These are phyloP conservation scores for Belonocnema kinseyi DNA, from an alignment of 1,140 invertebrate genomes.

Conservation along the genomic window DNA sequence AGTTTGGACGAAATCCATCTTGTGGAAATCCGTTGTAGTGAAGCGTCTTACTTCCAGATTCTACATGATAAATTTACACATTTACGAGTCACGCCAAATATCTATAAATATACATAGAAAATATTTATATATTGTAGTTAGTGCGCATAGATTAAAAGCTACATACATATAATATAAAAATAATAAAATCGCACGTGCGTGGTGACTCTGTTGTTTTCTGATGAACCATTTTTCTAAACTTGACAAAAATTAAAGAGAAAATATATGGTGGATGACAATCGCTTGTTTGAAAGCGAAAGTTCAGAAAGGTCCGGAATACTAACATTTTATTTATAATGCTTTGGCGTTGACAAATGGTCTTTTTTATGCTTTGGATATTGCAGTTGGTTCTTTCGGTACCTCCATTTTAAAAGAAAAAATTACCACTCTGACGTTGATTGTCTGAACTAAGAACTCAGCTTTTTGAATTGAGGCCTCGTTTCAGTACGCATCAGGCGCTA, in stretches of 20 bases:
- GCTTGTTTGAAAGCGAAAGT: background rate
- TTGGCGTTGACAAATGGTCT: background rate
- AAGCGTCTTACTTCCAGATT: slow-evolving; percentile 13
- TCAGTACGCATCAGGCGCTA: too few relatives aligned
- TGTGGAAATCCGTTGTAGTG: slow-evolving; percentile 5
- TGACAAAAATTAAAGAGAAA: background rate
- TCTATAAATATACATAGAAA: slow-evolving; percentile 47
- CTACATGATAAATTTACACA: slow-evolving; percentile 39
- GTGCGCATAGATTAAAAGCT: slow-evolving; percentile 30
- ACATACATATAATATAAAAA: slow-evolving; percentile 41
- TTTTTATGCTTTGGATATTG: background rate
- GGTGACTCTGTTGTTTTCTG: slow-evolving; percentile 12
- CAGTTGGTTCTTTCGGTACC: too few relatives aligned
- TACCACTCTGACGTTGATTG: too few relatives aligned
- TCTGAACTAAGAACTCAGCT: too few relatives aligned
- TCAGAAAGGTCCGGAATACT: background rate
- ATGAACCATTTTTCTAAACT: slow-evolving; percentile 6
- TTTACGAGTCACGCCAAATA: slow-evolving; percentile 59
- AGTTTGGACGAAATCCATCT: background rate
- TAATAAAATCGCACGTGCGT: slow-evolving; percentile 15
- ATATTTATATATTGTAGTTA: slow-evolving; percentile 34
- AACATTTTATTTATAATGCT: background rate
- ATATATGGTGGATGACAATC: background rate
- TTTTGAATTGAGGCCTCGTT: too few relatives aligned
- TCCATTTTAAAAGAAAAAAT: too few relatives aligned